These are phyloP conservation scores for Gracilinanus agilis DNA, from an alignment of 2,113 vertebrate genomes.

Conservation along the genomic window DNA sequence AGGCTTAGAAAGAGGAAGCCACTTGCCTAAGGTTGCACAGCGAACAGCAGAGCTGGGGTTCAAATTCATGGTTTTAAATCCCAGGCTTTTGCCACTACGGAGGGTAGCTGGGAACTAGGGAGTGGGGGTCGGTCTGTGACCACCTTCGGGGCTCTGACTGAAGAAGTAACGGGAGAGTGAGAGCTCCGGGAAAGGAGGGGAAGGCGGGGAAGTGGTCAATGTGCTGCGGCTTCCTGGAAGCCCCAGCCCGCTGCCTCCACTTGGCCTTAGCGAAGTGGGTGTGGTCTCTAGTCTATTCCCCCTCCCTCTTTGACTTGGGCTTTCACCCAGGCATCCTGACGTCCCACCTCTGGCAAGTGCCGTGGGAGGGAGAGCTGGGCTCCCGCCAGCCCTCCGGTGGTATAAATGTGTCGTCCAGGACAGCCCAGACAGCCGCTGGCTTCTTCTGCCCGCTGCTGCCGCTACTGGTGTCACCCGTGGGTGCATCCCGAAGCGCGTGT, in stretches of 20 bases:
- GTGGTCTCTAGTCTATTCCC: not conserved
- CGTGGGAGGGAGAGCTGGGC: not conserved
- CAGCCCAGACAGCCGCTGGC: not conserved
- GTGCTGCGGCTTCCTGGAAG: not conserved
- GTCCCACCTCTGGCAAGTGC: not conserved
- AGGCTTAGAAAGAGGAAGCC: conserved; percentile 19
- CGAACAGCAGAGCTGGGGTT: not conserved
- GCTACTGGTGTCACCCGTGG: not conserved
- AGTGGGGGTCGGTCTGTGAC: not conserved
- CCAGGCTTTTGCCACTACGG: not conserved
- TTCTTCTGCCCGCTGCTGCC: not conserved
- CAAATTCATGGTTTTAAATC: not conserved
- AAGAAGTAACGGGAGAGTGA: not conserved
- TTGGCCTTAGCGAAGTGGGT: not conserved
- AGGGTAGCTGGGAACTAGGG: not conserved
- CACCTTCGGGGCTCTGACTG: not conserved
- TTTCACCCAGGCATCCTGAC: not conserved
- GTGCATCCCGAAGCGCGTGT: not conserved
- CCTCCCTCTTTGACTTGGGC: not conserved
- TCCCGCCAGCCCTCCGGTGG: not conserved
- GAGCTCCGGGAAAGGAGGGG: not conserved
- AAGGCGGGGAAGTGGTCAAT: not conserved
- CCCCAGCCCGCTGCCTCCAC: not conserved
- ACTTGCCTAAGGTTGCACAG: conserved; percentile 10
- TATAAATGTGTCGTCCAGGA: not conserved